A percentile compares a stretch with the other conserved stretches of the same genome.
phyloP scores from a whole-genome alignment of 2,888 invertebrate species.

The Papilio protenor region DNA sequence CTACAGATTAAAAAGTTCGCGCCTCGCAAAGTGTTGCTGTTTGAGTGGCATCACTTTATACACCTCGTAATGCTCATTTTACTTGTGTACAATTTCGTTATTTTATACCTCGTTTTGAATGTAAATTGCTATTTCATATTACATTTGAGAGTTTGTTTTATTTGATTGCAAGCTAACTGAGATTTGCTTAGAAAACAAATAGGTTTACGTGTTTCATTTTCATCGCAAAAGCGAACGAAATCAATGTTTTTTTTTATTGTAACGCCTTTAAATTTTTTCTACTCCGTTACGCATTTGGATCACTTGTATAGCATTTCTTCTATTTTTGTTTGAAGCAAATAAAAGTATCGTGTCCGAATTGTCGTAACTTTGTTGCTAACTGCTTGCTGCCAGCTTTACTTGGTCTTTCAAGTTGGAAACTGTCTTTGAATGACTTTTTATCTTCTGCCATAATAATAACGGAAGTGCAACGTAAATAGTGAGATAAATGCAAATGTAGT shows the following conservation, averaged over 20 bases:
- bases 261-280: background rate
- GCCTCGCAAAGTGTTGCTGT: conserved; percentile 28
- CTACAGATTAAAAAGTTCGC: conserved; percentile 41
- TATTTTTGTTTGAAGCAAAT: conserved; percentile 39
- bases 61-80: background rate
- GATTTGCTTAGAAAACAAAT: background rate
- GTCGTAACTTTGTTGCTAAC: conserved; percentile 39
- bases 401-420: background rate
- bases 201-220: conserved; percentile 9
- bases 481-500: conserved; percentile 13
- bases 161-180: background rate
- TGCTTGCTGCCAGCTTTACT: background rate
- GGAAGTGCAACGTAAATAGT: conserved; percentile 8
- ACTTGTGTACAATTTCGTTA: background rate
- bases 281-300: conserved; percentile 3
- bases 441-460: conserved; percentile 16
- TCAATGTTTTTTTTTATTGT: background rate
- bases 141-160: background rate
- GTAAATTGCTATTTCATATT: conserved; percentile 5
- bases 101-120: conserved; percentile 5
- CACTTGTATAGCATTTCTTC: conserved; percentile 31
- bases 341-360: conserved; percentile 41
- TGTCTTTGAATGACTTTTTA: background rate
- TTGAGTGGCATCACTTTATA: conserved; percentile 7
- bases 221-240: background rate